Evolutionary conservation across 2,113 vertebrate species (phyloP).

Genomic region (Mionectes macconnelli): DNA sequence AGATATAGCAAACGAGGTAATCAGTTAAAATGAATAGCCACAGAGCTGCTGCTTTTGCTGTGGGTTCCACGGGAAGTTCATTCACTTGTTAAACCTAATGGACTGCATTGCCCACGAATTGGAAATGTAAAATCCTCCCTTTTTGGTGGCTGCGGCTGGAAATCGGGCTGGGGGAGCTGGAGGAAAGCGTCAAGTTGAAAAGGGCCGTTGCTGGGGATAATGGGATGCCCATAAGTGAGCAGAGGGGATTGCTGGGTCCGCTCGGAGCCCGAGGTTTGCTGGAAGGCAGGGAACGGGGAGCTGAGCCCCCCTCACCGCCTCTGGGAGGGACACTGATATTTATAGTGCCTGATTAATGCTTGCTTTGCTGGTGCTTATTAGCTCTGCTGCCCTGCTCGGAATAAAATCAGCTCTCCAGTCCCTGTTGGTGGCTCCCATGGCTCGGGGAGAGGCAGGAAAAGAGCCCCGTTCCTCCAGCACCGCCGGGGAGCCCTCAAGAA

Average conservation of each 20-base stretch:
- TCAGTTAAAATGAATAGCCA: slow-evolving; percentile 46
- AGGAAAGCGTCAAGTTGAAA: slow-evolving; percentile 21
- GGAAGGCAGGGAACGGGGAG: not conserved
- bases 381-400: not conserved
- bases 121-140: slow-evolving; percentile 51
- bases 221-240: not conserved
- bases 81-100: slow-evolving; percentile 64
- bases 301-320: not conserved
- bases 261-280: not conserved
- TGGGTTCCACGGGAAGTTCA: slow-evolving; percentile 50
- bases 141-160: not conserved
- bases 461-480: not conserved
- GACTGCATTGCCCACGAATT: slow-evolving; percentile 23
- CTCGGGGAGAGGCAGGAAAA: not conserved
- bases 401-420: not conserved
- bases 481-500: accelerated
- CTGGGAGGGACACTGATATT: not conserved
- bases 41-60: slow-evolving; percentile 37
- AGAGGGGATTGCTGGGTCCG: not conserved
- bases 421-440: not conserved
- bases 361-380: slow-evolving; percentile 10
- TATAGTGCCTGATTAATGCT: slow-evolving; percentile 5
- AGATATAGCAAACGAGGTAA: slow-evolving; percentile 34
- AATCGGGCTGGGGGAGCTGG: not conserved
- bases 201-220: not conserved